Percentiles rank a stretch among this genome's conserved stretches.
Conservation (phyloP, 2,113 vertebrate species). For the Micronisus gabar region DNA sequence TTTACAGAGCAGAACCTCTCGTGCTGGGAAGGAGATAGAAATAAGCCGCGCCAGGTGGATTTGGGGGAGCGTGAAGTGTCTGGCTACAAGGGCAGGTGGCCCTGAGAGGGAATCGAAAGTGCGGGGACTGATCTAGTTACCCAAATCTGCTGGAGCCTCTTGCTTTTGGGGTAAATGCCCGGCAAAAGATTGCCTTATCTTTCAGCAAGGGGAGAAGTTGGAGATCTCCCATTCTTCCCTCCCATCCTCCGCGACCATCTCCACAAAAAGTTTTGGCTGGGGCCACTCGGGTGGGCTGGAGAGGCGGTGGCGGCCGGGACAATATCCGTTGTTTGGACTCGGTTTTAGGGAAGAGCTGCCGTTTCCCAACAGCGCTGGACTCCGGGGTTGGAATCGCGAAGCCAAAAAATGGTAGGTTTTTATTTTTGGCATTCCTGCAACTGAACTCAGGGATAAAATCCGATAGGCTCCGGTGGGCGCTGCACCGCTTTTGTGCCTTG, state of each 20-base stretch:
- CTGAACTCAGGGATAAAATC: not conserved
- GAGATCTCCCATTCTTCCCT: not conserved
- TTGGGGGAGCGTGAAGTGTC: rapidly evolving
- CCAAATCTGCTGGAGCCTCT: not conserved
- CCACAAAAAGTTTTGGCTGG: not conserved
- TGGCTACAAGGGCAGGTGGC: not conserved
- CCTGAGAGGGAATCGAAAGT: not conserved
- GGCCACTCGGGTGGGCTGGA: not conserved
- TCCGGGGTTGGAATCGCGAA: not conserved
- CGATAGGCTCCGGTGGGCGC: rapidly evolving
- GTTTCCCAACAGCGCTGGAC: not conserved
- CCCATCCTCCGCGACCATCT: rapidly evolving
- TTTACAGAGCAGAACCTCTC: not conserved
- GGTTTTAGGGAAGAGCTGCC: not conserved
- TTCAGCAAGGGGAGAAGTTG: not conserved
- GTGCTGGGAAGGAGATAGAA: not conserved
- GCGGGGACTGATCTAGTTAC: rapidly evolving
- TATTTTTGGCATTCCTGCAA: not conserved
- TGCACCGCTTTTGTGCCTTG: not conserved
- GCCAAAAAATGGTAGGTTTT: not conserved
- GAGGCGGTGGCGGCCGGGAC: rapidly evolving
- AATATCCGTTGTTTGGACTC: not conserved
- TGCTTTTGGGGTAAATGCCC: not conserved
- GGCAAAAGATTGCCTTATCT: not conserved
- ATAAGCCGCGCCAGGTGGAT: not conserved